Evolutionary conservation across 2,113 vertebrate species (phyloP).

Genomic region (Caranx melampygus): DNA sequence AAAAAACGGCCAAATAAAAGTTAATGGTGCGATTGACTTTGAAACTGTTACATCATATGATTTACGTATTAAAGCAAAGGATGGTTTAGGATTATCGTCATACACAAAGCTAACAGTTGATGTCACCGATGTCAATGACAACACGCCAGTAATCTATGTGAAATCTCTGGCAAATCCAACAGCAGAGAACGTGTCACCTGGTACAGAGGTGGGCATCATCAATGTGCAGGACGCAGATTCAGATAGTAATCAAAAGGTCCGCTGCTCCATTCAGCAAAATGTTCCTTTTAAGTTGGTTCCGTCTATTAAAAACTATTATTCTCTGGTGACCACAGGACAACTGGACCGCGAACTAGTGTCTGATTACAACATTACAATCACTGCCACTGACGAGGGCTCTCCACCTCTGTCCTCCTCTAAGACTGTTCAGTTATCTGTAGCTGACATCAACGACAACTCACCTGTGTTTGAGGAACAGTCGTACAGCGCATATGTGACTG

Average conservation of each 20-base stretch:
- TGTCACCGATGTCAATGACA: slow-evolving; percentile 84
- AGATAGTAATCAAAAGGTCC: slow-evolving; percentile 64
- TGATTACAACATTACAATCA: slow-evolving; percentile 74
- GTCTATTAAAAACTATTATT: slow-evolving; percentile 75
- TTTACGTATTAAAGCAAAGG: slow-evolving; percentile 81
- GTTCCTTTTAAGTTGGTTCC: slow-evolving; percentile 69
- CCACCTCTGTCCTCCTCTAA: slow-evolving; percentile 68
- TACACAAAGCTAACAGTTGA: slow-evolving; percentile 74
- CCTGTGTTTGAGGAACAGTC: slow-evolving; percentile 67
- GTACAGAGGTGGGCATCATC: slow-evolving; percentile 79
- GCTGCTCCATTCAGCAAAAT: slow-evolving; percentile 64
- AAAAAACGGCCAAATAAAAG: slow-evolving; percentile 77
- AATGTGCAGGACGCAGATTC: slow-evolving; percentile 77
- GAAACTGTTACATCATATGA: slow-evolving; percentile 78
- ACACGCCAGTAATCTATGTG: slow-evolving; percentile 77
- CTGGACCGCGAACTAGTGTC: slow-evolving; percentile 72
- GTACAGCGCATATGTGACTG: slow-evolving; percentile 66
- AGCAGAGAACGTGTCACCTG: slow-evolving; percentile 73
- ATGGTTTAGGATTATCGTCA: slow-evolving; percentile 74
- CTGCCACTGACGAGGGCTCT: slow-evolving; percentile 70
- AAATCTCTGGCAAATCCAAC: slow-evolving; percentile 78
- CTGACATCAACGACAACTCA: slow-evolving; percentile 75
- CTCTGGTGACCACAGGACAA: slow-evolving; percentile 62
- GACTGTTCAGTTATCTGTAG: slow-evolving; percentile 61
- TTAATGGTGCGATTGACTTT: slow-evolving; percentile 77